Percentiles rank a stretch among this genome's conserved stretches.
Evolutionary conservation across 2,113 vertebrate species (phyloP).

Genomic region (Pomatorhinus ruficollis): DNA sequence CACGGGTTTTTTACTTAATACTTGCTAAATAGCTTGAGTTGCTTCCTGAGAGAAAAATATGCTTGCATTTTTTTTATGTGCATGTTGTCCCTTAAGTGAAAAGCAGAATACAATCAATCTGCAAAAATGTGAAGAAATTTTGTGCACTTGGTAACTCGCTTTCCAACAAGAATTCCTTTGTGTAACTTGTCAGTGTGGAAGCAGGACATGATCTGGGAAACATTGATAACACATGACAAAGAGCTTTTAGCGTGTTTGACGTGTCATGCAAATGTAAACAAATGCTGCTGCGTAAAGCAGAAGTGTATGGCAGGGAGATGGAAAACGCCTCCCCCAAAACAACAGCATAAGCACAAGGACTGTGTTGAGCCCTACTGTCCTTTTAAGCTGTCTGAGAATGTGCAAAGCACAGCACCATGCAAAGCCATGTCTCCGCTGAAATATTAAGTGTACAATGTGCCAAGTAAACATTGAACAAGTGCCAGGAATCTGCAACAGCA

Average conservation of each 20-base stretch:
- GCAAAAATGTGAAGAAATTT: neutral
- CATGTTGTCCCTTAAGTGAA: neutral
- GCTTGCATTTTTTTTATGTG: neutral
- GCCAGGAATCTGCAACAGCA: neutral
- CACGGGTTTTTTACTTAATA: neutral
- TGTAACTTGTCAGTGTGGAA: neutral
- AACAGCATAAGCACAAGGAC: neutral
- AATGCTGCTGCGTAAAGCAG: neutral
- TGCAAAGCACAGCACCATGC: neutral
- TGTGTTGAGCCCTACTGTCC: neutral
- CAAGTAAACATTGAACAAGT: neutral
- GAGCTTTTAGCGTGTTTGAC: conserved; percentile 11
- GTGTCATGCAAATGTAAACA: conserved; percentile 1
- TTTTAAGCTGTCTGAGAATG: neutral
- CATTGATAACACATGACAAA: conserved; percentile 36
- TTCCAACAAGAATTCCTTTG: neutral
- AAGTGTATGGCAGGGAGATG: neutral
- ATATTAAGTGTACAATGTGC: neutral
- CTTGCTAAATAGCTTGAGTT: neutral
- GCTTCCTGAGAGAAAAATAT: neutral
- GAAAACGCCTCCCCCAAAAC: neutral
- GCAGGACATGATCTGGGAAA: neutral
- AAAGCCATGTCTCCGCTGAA: neutral
- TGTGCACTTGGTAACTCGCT: neutral
- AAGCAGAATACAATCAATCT: neutral